Evolutionary conservation across 2,113 vertebrate genomes (phyloP), one percentile per base, ranked within the genome.

Genomic region (Bolborhynchus lineola): DNA sequence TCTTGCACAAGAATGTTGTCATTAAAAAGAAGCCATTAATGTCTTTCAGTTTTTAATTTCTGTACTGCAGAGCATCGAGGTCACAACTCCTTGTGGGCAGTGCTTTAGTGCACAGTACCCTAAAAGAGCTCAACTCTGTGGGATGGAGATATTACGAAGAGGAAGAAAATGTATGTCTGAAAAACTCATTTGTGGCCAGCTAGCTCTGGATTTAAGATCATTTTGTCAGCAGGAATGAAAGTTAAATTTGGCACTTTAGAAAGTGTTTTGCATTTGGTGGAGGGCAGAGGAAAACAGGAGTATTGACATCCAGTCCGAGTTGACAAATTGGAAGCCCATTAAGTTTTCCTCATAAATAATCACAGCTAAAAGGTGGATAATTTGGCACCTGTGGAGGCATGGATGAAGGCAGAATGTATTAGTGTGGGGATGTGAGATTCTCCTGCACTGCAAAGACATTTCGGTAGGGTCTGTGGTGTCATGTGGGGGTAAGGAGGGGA

Each of bases 201-300:
- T 93, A 94, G 81, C 67, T 39, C 57, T 88, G 89, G 85, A 81
- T 92, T 89, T 91, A 92, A 97, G 91, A 93, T 95, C 2, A 93
- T 93, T 97, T 97, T 97, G 94, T 93, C 97, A 97, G 93, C 95
- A 92, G 97, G 98, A 93, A 91, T 86, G 81, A 96, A 97, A 98
- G 98, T 98, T 96, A 98, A 97, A 96, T 97, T 91, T 97, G 96
- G 82, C 94, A 88, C 88, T 97, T 96, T 13, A 80, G 90, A 94
- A 89, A 67, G 35, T 25, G 4, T 90, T 94, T 92, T 88, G 60
- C 64, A 39, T 96, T 93, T 94, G 60, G 57, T 93, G 57, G 78
- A 92, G 77, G 55, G 65, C 74, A 75, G 86, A 92, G 55, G 77
- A 86, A 91, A 98, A 77, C 70, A 77, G 90, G 93, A 92, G 16